Conservation (phyloP, 2,113 vertebrate species). For the Thunnus maccoyii region DNA sequence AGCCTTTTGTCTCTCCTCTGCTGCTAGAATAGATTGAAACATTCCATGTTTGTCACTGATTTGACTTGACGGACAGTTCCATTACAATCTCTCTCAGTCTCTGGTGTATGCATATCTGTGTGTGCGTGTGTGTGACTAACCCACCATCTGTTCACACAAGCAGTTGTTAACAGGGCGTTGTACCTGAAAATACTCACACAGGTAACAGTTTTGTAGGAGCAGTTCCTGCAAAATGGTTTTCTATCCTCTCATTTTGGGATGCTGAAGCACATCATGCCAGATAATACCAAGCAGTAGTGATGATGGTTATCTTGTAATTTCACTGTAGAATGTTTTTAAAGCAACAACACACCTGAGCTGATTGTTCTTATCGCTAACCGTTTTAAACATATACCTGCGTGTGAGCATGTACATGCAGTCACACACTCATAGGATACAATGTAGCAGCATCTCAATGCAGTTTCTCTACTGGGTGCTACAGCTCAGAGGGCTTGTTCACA, state of each 20-base stretch:
- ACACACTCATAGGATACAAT: not conserved
- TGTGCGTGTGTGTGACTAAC: conserved; percentile 10
- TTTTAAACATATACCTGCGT: conserved; percentile 8
- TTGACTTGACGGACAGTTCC: conserved; percentile 72
- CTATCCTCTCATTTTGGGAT: not conserved
- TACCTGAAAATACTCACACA: conserved; percentile 20
- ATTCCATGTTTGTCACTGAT: conserved; percentile 53
- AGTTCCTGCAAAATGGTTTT: conserved; percentile 5
- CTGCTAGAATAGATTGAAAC: conserved; percentile 58
- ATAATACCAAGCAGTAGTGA: conserved; percentile 28
- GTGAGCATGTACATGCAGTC: conserved; percentile 1
- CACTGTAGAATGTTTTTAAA: conserved; percentile 45
- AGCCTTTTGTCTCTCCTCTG: conserved; percentile 8
- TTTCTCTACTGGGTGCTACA: not conserved
- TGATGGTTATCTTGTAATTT: conserved; percentile 54
- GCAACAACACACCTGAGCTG: conserved; percentile 29
- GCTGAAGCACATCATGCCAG: conserved; percentile 22
- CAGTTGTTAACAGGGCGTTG: conserved; percentile 20
- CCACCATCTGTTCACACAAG: conserved; percentile 53
- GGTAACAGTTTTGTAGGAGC: not conserved
- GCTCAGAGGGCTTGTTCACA: not conserved
- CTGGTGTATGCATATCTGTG: conserved; percentile 16
- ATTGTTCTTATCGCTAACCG: conserved; percentile 39
- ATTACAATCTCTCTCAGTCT: conserved; percentile 57
- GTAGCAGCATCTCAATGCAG: not conserved